These are phyloP conservation scores for Stegodyphus dumicola DNA, from an alignment of 1,140 invertebrate species.

Conservation along the genomic window DNA sequence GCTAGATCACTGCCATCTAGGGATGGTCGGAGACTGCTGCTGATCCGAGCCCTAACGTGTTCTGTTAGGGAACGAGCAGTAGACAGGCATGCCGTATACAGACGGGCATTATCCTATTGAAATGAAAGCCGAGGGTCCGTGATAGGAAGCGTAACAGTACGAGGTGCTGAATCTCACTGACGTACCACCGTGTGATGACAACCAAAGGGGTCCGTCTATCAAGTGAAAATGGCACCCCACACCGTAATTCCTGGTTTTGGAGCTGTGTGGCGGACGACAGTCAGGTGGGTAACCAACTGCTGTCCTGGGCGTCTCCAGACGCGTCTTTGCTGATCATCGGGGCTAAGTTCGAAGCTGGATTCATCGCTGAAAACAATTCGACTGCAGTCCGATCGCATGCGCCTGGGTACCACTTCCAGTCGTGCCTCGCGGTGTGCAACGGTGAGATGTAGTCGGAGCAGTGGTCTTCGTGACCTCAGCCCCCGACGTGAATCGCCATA, in stretches of 20 bases:
- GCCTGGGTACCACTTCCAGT: too few species aligned
- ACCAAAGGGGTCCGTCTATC: not conserved
- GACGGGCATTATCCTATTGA: too few species aligned
- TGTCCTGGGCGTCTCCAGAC: not conserved
- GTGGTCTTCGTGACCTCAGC: too few species aligned
- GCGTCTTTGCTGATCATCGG: not conserved
- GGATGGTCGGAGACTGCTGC: too few species aligned
- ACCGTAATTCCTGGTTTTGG: not conserved
- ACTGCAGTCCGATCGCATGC: not conserved
- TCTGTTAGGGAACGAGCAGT: too few species aligned
- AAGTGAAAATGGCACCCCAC: not conserved
- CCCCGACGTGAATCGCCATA: too few species aligned
- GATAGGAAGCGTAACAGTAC: not conserved
- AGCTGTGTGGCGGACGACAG: not conserved
- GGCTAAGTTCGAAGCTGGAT: not conserved
- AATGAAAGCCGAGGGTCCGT: too few species aligned
- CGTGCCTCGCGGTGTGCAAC: too few species aligned
- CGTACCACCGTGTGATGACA: not conserved
- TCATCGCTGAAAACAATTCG: not conserved
- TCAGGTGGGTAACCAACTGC: not conserved
- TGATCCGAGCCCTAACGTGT: too few species aligned
- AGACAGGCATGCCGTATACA: too few species aligned
- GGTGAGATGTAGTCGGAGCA: too few species aligned
- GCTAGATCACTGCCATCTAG: too few species aligned
- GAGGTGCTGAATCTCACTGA: not conserved